A percentile compares a stretch with the other conserved stretches of the same genome.
Conservation (phyloP, 2,888 invertebrate species). For the Beris morrisii region DNA sequence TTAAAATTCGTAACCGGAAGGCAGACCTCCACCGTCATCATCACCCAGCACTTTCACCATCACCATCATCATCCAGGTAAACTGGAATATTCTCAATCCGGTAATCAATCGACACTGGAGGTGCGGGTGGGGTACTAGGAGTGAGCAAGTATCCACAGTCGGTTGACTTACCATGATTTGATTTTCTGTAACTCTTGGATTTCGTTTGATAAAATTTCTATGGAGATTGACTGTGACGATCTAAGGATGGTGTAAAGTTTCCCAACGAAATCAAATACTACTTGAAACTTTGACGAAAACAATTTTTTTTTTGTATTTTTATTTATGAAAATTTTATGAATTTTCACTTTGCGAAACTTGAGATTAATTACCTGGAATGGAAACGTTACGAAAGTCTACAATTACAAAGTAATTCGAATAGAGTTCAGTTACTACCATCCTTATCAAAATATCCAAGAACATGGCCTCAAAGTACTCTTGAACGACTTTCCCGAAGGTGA, state of each 20-base stretch:
- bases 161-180: no score
- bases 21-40: slow-evolving; percentile 2
- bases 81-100: no score
- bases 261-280: no score
- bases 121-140: no score
- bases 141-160: no score
- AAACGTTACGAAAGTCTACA: neutral
- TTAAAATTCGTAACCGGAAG: slow-evolving; percentile 32
- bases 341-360: slow-evolving; percentile 11
- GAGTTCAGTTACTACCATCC: neutral
- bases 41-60: no score
- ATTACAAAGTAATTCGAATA: slow-evolving; percentile 7
- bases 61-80: no score
- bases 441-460: neutral
- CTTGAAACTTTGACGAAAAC: slow-evolving; percentile 7
- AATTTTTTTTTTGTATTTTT: neutral
- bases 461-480: neutral
- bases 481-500: neutral
- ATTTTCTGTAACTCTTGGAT: no score
- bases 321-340: slow-evolving; percentile 17
- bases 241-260: no score
- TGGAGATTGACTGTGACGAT: no score
- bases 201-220: no score
- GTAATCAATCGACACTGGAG: no score
- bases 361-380: slow-evolving; percentile 19